Evolutionary conservation across 92 coral and sea anemone genomes (phyloP).

Genomic region (Phymanthus crucifer): DNA sequence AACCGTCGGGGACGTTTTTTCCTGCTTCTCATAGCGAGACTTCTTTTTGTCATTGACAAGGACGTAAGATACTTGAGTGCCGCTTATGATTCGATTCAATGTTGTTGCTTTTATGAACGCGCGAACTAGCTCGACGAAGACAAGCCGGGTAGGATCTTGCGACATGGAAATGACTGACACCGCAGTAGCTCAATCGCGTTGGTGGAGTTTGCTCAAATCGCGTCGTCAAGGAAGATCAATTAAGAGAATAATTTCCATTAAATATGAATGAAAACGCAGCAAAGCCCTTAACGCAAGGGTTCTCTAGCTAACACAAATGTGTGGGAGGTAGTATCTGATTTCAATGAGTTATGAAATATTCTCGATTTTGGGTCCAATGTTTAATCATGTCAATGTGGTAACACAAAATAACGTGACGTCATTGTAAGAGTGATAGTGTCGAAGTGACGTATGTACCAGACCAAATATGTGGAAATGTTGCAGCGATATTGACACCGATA

Average conservation of each 20-base stretch:
- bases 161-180: not conserved
- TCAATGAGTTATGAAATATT: not conserved
- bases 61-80: not conserved
- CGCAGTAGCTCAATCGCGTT: not conserved
- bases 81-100: not conserved
- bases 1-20: not conserved
- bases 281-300: not conserved
- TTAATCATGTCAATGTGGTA: not conserved
- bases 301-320: not conserved
- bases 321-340: not conserved
- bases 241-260: not conserved
- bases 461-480: not conserved
- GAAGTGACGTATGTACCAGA: not conserved
- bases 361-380: not conserved
- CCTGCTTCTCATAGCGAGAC: not conserved
- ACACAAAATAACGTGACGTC: not conserved
- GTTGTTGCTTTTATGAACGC: not conserved
- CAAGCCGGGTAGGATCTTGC: not conserved
- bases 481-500: too few species aligned
- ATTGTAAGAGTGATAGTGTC: not conserved
- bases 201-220: not conserved
- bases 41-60: not conserved
- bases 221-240: not conserved
- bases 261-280: not conserved
- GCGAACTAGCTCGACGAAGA: not conserved